Conservation (phyloP, 2,888 invertebrate genomes). For the Polymixis flavicincta region DNA sequence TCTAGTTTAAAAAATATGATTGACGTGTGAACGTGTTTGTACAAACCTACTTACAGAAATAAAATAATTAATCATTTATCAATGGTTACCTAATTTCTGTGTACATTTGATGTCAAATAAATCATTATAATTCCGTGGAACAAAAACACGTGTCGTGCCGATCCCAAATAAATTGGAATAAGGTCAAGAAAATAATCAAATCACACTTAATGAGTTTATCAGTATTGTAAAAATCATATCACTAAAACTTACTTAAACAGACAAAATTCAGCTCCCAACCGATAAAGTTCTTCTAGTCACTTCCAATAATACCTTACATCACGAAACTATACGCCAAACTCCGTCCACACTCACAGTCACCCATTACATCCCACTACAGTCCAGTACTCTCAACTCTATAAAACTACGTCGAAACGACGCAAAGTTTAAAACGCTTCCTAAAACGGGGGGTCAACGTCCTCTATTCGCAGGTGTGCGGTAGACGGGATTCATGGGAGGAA, state of each 20-base stretch:
- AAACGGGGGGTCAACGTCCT: conserved; percentile 64
- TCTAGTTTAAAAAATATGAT: no score
- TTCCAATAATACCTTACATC: not conserved
- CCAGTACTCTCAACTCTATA: conserved; percentile 24
- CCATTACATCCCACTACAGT: conserved; percentile 17
- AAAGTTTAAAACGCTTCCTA: conserved; percentile 67
- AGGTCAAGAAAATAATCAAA: not conserved
- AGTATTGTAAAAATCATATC: no score
- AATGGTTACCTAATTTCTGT: no score
- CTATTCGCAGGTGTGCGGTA: conserved; percentile 70
- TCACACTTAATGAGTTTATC: not conserved
- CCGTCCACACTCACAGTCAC: not conserved
- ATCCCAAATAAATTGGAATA: no score
- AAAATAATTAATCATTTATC: no score
- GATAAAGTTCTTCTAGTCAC: not conserved
- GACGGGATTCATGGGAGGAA: conserved; percentile 69
- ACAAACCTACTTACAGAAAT: no score
- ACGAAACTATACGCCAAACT: not conserved
- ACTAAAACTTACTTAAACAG: not conserved
- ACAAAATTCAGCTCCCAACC: not conserved
- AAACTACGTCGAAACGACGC: conserved; percentile 44
- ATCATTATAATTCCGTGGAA: no score
- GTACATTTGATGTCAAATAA: no score
- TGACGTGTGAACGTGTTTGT: no score
- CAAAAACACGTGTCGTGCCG: no score